These are phyloP conservation scores for Suncus etruscus DNA, from an alignment of 2,113 vertebrate genomes.

Conservation along the genomic window DNA sequence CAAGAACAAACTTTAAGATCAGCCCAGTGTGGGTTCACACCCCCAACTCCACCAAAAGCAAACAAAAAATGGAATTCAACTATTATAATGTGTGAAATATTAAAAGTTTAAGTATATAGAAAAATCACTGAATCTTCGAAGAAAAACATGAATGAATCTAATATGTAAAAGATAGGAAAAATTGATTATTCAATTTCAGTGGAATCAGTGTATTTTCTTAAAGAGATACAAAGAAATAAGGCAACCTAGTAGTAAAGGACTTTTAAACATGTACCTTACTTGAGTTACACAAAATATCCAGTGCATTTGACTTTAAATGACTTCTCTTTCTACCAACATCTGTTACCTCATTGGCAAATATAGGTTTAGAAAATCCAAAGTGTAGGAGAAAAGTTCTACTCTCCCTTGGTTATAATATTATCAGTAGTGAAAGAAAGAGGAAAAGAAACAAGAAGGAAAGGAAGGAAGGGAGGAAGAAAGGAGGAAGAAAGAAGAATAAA, in stretches of 20 bases:
- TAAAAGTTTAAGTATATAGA: conserved; percentile 6
- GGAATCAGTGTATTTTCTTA: background rate
- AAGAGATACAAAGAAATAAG: background rate
- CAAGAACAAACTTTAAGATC: too few relatives aligned
- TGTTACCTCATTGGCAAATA: too few relatives aligned
- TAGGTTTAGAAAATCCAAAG: too few relatives aligned
- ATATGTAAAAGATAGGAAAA: too few relatives aligned
- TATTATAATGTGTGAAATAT: background rate
- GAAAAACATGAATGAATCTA: background rate
- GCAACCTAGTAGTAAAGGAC: background rate
- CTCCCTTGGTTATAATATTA: too few relatives aligned
- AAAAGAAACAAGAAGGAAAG: background rate
- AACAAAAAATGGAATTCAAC: conserved; percentile 15
- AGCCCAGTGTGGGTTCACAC: too few relatives aligned
- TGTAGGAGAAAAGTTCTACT: too few relatives aligned
- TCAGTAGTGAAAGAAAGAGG: too few relatives aligned
- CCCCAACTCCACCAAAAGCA: too few relatives aligned
- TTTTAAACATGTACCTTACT: conserved; percentile 36
- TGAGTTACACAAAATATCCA: background rate
- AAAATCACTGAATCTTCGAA: conserved; percentile 58
- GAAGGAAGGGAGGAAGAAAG: too few relatives aligned
- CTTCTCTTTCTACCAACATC: too few relatives aligned
- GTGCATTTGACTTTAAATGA: conserved; percentile 29
- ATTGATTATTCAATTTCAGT: background rate
- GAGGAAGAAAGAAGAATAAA: too few relatives aligned